Conservation (phyloP, 1,140 invertebrate genomes). For the Sycophila sp. region DNA sequence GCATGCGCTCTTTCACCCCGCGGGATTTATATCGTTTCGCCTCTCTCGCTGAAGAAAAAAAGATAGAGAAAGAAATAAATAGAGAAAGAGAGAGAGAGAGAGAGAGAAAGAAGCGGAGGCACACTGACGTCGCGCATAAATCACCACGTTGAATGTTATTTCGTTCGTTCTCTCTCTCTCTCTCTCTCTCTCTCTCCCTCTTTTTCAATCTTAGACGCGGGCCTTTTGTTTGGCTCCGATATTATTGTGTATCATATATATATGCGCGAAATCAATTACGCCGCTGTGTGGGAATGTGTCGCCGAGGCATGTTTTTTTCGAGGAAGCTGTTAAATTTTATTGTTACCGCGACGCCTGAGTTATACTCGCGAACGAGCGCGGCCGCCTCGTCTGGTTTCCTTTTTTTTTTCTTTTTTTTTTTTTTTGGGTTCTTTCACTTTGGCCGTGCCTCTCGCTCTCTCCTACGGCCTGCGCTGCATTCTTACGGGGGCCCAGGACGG, state of each 20-base stretch:
- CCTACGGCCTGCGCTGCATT: too few species aligned
- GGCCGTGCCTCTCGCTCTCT: neutral
- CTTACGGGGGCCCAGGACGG: too few species aligned
- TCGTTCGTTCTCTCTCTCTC: neutral
- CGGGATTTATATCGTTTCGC: neutral
- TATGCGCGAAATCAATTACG: neutral
- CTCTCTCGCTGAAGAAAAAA: neutral
- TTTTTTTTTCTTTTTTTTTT: too few species aligned
- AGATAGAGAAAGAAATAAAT: too few species aligned
- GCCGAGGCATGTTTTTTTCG: constrained; percentile 8
- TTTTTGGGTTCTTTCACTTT: neutral
- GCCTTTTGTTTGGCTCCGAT: constrained; percentile 1
- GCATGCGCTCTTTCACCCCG: neutral
- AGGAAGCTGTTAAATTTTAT: constrained; percentile 39
- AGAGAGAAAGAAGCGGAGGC: too few species aligned
- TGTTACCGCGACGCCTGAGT: constrained; percentile 20
- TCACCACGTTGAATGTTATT: neutral
- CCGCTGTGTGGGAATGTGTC: constrained; percentile 25
- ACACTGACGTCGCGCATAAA: constrained; percentile 31
- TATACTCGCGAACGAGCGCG: neutral
- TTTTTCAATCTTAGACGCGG: neutral
- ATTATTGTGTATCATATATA: neutral
- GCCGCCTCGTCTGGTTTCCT: too few species aligned
- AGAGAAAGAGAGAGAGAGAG: too few species aligned
- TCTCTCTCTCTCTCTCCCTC: neutral